Percentiles rank a stretch among this genome's conserved stretches.
These are phyloP conservation scores for Masticophis lateralis DNA, from an alignment of 2,797 vertebrate genomes.

Conservation along the genomic window DNA sequence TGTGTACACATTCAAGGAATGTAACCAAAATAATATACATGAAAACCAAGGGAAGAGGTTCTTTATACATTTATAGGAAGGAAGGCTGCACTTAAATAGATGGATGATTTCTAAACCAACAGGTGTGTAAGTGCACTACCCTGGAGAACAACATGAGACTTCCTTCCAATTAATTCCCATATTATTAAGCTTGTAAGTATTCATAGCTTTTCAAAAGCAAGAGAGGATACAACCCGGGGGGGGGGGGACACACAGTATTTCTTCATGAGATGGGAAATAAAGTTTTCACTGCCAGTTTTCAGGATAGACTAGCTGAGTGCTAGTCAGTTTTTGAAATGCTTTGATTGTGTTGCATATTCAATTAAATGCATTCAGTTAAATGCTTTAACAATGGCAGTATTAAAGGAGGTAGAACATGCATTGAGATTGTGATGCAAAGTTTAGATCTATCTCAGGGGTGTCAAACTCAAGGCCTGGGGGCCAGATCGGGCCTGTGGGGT, in stretches of 20 bases:
- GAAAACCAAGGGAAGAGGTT: background rate
- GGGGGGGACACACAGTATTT: background rate
- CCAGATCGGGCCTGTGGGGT: too few species aligned
- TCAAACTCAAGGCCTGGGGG: too few species aligned
- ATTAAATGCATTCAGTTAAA: background rate
- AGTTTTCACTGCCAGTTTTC: background rate
- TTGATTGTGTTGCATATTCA: constrained; percentile 37
- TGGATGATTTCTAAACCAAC: background rate
- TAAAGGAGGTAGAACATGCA: constrained; percentile 33
- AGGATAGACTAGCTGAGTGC: background rate
- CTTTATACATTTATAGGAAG: background rate
- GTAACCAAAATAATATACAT: background rate
- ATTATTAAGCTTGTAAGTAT: background rate
- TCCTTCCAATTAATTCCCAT: background rate
- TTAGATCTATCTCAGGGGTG: constrained; percentile 33
- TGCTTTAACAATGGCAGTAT: constrained; percentile 35
- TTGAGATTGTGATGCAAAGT: constrained; percentile 25
- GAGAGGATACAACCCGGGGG: background rate
- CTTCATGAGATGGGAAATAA: background rate
- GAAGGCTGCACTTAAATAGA: background rate
- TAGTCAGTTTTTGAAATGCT: background rate
- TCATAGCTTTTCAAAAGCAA: background rate
- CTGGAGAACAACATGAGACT: background rate
- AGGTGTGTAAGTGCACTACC: background rate
- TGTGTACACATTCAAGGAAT: background rate